Evolutionary conservation across 37 sponge, comb jelly and placozoan species (phyloP), one percentile per base, ranked within the genome.

Genomic region (Beroe ovata): DNA sequence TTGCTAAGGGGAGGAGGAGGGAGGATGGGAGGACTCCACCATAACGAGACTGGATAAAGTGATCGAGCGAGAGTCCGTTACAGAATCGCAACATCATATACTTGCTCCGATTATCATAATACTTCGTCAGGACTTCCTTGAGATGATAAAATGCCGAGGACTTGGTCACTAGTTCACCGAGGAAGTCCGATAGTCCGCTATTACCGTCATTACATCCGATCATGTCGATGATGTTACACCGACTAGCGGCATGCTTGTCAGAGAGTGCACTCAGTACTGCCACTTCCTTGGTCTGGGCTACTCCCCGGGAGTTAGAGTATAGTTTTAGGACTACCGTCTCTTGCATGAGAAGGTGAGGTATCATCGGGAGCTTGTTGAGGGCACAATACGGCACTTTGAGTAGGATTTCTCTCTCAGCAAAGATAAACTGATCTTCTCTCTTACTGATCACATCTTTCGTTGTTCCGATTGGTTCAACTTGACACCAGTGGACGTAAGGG

Each of bases 1-100:
- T 47, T 47, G 54, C 54, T 47, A 47, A 47, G 54, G 54, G 54
- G 54, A 47, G 54, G 54, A 47, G 54, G 54, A 47, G 54, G 54
- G 54, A 47, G 54, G 54, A 47, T 6, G 54, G 54, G 6, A 47
- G 54, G 11, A 11, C 11, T 6, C 54, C 11, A 11, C 11, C 6
- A 47, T 6, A 11, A 47, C 54, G 11, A 11, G 54, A 47, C 54
- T 47, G 6, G 54, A 11, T 47, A 11, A 16, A 47, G 54, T 47
- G 54, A 11, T 47, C 11, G 54, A 47, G 54, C 11, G 54, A 47
- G 6, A 47, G 54, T 16, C 54, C 54, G 54, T 47, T 47, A 47
- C 54, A 47, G 54, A 47, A 47, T 11, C 54, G 11, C 54, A 47
- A 16, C 54, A 47, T 11, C 54, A 47, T 47, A 47, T 47, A 47